A percentile compares a stretch with the other conserved stretches of the same genome.
phyloP scores from a whole-genome alignment of 2,888 invertebrate genomes.

The Rhorus exstirpatorius region DNA sequence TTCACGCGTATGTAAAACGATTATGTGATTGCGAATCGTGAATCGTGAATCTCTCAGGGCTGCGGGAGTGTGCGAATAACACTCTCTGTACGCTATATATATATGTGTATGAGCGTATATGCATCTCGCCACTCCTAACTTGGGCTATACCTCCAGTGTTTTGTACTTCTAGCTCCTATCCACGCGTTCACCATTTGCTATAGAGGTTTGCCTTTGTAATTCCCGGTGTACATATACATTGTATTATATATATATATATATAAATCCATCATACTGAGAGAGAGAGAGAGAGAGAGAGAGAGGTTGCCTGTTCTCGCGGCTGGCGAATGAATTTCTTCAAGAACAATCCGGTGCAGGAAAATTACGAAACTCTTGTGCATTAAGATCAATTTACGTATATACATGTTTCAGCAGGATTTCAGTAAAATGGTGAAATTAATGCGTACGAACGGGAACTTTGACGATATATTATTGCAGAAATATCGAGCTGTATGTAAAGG shows the following conservation, averaged over 20 bases:
- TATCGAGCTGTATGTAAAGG: too few relatives aligned
- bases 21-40: conserved; percentile 61
- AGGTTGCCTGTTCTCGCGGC: neutral
- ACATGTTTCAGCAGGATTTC: too few relatives aligned
- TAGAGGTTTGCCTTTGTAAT: too few relatives aligned
- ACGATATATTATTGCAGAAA: too few relatives aligned
- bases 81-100: conserved; percentile 1
- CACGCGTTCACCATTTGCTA: neutral
- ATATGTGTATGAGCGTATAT: neutral
- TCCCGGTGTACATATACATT: too few relatives aligned
- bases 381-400: neutral
- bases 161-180: conserved; percentile 2
- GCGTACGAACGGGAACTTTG: too few relatives aligned
- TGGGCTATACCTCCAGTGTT: conserved; percentile 8
- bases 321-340: conserved; percentile 26
- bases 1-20: conserved; percentile 58
- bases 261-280: too few relatives aligned
- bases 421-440: too few relatives aligned
- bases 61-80: conserved; percentile 56
- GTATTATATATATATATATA: too few relatives aligned
- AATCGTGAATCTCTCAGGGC: too few relatives aligned
- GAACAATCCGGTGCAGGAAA: conserved; percentile 16
- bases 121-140: conserved; percentile 54
- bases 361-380: conserved; percentile 29
- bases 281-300: neutral